phyloP scores from a whole-genome alignment of 2,797 vertebrate species.

The Zenarchopterus dispar region DNA sequence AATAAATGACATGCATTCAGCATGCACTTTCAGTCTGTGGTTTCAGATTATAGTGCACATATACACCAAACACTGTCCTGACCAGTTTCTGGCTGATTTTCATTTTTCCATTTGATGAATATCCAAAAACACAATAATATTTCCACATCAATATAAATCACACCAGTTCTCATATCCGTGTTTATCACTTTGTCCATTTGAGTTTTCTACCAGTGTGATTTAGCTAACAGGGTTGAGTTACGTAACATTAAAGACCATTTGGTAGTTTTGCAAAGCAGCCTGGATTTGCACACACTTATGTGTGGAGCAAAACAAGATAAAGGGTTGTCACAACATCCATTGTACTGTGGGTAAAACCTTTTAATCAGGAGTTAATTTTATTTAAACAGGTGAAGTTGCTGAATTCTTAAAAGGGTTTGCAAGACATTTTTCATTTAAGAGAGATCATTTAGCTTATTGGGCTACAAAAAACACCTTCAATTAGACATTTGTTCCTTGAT shows the following conservation, averaged over 20 bases:
- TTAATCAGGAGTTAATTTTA: conserved; percentile 4
- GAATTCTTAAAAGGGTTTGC: not conserved
- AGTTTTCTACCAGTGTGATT: conserved; percentile 43
- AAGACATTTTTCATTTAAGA: conserved; percentile 12
- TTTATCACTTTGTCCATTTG: conserved; percentile 11
- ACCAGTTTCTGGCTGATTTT: conserved; percentile 42
- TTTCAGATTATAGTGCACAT: conserved; percentile 17
- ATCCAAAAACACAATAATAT: not conserved
- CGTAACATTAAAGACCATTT: conserved; percentile 63
- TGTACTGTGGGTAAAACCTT: conserved; percentile 17
- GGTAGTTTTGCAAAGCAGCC: conserved; percentile 30
- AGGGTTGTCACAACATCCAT: conserved; percentile 20
- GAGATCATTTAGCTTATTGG: no score
- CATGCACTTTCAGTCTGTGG: conserved; percentile 13
- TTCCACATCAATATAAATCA: not conserved
- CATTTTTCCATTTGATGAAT: conserved; percentile 31
- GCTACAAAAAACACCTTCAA: conserved; percentile 2
- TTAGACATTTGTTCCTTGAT: not conserved
- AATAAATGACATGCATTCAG: conserved; percentile 15
- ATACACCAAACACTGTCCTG: conserved; percentile 15
- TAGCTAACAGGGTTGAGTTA: conserved; percentile 57
- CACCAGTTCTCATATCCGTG: not conserved
- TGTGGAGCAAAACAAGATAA: conserved; percentile 33
- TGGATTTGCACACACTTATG: conserved; percentile 36
- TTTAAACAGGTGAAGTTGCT: conserved; percentile 9